Percentiles rank a stretch among this genome's conserved stretches.
These are phyloP conservation scores for Pelochelys cantorii DNA, from an alignment of 2,797 vertebrate genomes.

Conservation along the genomic window DNA sequence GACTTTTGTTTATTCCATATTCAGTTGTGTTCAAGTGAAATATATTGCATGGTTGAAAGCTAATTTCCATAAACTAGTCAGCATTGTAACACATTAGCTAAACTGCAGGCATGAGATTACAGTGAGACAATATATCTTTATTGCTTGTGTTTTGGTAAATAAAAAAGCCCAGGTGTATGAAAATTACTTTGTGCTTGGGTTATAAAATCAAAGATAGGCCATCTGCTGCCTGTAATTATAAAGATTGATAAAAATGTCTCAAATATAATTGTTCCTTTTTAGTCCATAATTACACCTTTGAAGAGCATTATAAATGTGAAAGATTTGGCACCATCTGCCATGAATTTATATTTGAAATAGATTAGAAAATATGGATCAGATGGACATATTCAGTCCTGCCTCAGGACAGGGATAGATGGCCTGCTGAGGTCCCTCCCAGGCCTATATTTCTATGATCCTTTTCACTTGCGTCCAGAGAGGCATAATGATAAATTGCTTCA, in stretches of 20 bases:
- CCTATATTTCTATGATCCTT: background rate
- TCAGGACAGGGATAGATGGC: background rate
- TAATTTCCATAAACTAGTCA: conserved; percentile 9
- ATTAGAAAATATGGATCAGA: background rate
- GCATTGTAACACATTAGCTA: background rate
- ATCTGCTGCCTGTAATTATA: background rate
- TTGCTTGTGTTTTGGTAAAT: background rate
- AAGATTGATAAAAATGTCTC: conserved; percentile 21
- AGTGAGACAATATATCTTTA: background rate
- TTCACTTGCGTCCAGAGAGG: background rate
- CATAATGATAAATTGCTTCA: background rate
- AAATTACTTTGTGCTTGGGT: background rate
- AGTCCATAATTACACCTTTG: background rate
- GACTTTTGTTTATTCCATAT: background rate
- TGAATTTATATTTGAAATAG: background rate
- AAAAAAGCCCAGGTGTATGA: background rate
- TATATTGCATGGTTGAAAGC: background rate
- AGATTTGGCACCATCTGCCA: conserved; percentile 43
- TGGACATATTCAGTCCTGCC: background rate
- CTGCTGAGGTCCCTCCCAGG: background rate
- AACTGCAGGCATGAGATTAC: background rate
- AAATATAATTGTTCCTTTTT: background rate
- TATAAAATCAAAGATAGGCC: conserved; percentile 8
- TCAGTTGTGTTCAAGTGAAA: background rate
- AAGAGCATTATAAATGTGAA: background rate